Evolutionary conservation across 2,888 invertebrate species (phyloP).

Genomic region (Apantesis nais): DNA sequence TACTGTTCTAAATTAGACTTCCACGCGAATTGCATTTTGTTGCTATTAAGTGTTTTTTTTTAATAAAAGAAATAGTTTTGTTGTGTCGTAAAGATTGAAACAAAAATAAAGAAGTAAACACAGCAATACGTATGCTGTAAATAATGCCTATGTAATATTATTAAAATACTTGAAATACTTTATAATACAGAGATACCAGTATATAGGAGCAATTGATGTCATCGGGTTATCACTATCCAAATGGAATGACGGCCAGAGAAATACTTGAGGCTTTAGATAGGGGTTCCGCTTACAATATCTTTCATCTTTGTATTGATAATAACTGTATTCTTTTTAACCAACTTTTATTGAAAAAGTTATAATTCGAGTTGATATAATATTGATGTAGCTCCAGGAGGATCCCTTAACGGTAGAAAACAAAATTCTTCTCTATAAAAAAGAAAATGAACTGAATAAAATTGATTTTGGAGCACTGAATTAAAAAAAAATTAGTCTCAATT

Average conservation of each 20-base stretch:
- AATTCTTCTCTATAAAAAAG: no score
- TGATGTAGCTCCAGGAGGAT: neutral
- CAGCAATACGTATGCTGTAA: neutral
- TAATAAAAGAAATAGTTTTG: neutral
- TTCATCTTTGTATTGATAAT: slow-evolving; percentile 4
- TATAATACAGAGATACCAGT: slow-evolving; percentile 30
- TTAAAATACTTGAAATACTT: slow-evolving; percentile 4
- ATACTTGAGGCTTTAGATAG: slow-evolving; percentile 19
- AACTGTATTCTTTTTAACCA: neutral
- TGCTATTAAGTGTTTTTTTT: neutral
- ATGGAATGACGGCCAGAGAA: slow-evolving; percentile 40
- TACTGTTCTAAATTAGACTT: neutral
- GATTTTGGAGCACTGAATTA: no score
- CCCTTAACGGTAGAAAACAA: neutral
- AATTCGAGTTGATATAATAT: neutral
- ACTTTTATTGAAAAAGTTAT: neutral
- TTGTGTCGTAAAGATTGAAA: neutral
- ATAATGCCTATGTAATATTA: neutral
- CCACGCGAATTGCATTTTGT: neutral
- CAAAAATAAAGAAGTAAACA: neutral
- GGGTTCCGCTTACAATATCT: slow-evolving; percentile 5
- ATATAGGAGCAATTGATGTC: slow-evolving; percentile 45
- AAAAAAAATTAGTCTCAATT: no score
- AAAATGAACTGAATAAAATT: no score
- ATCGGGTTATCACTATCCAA: slow-evolving; percentile 49